A percentile compares a stretch with the other conserved stretches of the same genome.
Conservation (phyloP, 2,113 vertebrate species). For the Aythya baeri region DNA sequence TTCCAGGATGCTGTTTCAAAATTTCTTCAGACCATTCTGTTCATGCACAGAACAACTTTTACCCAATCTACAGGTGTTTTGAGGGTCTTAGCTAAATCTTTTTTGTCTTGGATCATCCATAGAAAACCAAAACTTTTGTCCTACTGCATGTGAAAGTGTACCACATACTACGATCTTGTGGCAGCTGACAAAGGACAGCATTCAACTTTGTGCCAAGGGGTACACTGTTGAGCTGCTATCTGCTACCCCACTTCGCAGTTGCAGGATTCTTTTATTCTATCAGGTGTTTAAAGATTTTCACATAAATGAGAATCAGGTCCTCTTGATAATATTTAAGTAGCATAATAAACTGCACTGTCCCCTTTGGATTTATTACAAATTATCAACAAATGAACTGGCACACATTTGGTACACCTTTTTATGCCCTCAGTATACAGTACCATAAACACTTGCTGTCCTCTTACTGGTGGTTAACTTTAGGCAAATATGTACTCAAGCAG, state of each 20-base stretch:
- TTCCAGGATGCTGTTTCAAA: background rate
- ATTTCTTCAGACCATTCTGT: background rate
- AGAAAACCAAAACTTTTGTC: background rate
- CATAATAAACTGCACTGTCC: background rate
- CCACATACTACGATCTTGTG: background rate
- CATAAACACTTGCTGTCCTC: background rate
- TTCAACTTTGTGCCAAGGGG: background rate
- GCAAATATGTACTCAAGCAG: background rate
- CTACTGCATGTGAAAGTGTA: background rate
- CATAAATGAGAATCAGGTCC: background rate
- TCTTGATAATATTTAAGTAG: background rate
- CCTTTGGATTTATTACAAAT: background rate
- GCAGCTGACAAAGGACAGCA: background rate
- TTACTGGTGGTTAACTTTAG: background rate
- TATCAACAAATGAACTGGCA: constrained; percentile 14
- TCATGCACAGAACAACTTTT: background rate
- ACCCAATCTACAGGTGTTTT: background rate
- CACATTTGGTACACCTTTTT: background rate
- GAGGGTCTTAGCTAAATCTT: background rate
- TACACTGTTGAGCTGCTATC: background rate
- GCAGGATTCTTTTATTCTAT: background rate
- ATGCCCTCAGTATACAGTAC: background rate
- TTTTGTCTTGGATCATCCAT: background rate
- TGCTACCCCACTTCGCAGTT: background rate
- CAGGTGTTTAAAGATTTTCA: background rate